These are phyloP conservation scores for Lasioglossum zephyrum DNA, from an alignment of 2,888 invertebrate species.

Conservation along the genomic window DNA sequence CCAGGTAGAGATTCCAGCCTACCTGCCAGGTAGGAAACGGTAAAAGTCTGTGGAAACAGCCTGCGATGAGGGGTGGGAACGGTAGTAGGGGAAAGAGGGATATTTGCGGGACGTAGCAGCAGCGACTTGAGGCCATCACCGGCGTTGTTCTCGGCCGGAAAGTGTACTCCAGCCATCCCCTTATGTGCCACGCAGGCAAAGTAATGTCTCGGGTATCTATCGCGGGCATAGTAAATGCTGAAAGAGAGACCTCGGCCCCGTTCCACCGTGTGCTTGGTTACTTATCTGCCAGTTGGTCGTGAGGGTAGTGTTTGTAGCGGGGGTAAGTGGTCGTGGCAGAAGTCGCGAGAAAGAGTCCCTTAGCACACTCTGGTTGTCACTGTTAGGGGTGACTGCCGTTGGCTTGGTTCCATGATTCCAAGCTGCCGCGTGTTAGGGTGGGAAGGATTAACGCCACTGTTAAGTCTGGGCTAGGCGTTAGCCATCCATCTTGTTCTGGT, in stretches of 20 bases:
- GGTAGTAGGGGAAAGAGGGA: neutral
- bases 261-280: constrained; percentile 25
- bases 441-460: too few relatives aligned
- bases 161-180: constrained; percentile 62
- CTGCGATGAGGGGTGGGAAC: neutral
- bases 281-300: neutral
- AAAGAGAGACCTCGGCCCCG: constrained; percentile 29
- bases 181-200: constrained; percentile 64
- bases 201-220: constrained; percentile 68
- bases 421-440: too few relatives aligned
- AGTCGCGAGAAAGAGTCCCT: constrained; percentile 52
- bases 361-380: neutral
- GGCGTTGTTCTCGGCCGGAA: constrained; percentile 54
- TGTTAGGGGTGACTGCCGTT: neutral
- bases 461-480: neutral
- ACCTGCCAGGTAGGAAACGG: neutral
- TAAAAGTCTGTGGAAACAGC: neutral
- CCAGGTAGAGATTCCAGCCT: neutral
- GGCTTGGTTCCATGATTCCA: neutral
- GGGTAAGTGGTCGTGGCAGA: constrained; percentile 37
- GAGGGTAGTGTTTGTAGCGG: constrained; percentile 3
- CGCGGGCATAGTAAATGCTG: constrained; percentile 64
- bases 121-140: constrained; percentile 53
- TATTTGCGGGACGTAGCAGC: constrained; percentile 51
- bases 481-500: neutral